Conservation (phyloP, 2,113 vertebrate genomes). For the Cervus canadensis region DNA sequence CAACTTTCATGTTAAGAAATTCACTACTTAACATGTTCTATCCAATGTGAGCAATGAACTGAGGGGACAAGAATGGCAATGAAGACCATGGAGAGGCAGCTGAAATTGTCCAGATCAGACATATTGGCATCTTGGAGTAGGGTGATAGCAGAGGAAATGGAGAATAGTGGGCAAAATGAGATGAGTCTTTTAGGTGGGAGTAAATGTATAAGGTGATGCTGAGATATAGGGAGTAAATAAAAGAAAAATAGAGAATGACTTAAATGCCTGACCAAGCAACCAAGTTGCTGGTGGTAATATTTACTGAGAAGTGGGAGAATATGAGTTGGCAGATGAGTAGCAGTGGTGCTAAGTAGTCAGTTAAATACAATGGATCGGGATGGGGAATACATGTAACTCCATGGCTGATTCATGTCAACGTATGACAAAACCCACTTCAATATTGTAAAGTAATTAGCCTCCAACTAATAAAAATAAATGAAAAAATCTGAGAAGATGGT, state of each 20-base stretch:
- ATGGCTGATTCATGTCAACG: no score
- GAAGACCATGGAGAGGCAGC: neutral
- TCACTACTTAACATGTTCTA: neutral
- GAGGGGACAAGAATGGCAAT: neutral
- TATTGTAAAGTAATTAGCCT: no score
- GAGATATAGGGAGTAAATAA: neutral
- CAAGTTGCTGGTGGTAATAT: neutral
- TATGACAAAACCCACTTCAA: no score
- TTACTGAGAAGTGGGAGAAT: neutral
- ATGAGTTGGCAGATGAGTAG: neutral
- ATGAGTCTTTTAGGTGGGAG: neutral
- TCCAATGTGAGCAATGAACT: neutral
- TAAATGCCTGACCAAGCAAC: neutral
- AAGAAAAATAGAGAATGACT: neutral
- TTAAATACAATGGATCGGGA: neutral
- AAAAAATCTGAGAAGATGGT: neutral
- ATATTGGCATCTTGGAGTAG: fast-evolving
- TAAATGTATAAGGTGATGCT: neutral
- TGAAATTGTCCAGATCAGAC: neutral
- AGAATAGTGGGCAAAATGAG: neutral
- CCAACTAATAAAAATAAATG: no score
- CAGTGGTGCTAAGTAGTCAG: neutral
- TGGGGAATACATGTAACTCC: no score
- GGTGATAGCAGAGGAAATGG: neutral
- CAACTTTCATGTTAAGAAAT: neutral